Evolutionary conservation across 2,797 vertebrate species (phyloP).

Genomic region (Oreochromis mossambicus): DNA sequence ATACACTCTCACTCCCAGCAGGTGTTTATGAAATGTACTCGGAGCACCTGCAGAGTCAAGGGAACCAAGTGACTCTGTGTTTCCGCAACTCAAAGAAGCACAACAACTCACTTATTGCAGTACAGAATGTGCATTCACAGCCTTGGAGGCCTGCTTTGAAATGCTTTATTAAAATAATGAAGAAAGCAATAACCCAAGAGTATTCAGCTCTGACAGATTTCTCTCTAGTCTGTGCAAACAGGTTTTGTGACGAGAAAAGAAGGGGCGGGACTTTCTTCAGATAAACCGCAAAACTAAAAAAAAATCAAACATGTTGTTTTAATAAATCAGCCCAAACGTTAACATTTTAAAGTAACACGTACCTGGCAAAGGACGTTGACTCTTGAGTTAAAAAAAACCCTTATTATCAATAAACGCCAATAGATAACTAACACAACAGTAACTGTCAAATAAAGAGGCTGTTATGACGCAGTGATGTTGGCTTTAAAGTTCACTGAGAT

Average conservation of each 20-base stretch:
- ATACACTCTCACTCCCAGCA: slow-evolving; percentile 53
- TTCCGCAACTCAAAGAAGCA: slow-evolving; percentile 38
- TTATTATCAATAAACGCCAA: background rate
- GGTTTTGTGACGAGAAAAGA: background rate
- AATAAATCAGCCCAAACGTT: background rate
- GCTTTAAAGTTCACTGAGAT: background rate
- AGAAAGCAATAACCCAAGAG: slow-evolving; percentile 8
- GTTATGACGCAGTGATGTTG: background rate
- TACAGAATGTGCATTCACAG: slow-evolving; percentile 30
- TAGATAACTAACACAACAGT: background rate
- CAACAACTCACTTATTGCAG: slow-evolving; percentile 47
- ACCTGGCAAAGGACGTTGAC: background rate
- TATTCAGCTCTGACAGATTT: slow-evolving; percentile 3
- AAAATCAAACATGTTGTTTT: background rate
- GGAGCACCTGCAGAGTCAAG: slow-evolving; percentile 61
- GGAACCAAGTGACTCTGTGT: slow-evolving; percentile 58
- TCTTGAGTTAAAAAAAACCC: accelerated
- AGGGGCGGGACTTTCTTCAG: background rate
- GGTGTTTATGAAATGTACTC: slow-evolving; percentile 66
- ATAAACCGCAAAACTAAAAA: background rate
- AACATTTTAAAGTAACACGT: background rate
- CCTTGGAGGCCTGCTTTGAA: slow-evolving; percentile 5
- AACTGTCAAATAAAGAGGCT: background rate
- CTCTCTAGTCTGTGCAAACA: slow-evolving; percentile 14
- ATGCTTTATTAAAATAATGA: slow-evolving; percentile 34